phyloP scores from a whole-genome alignment of 2,113 vertebrate species.

The Syngnathus floridae region DNA sequence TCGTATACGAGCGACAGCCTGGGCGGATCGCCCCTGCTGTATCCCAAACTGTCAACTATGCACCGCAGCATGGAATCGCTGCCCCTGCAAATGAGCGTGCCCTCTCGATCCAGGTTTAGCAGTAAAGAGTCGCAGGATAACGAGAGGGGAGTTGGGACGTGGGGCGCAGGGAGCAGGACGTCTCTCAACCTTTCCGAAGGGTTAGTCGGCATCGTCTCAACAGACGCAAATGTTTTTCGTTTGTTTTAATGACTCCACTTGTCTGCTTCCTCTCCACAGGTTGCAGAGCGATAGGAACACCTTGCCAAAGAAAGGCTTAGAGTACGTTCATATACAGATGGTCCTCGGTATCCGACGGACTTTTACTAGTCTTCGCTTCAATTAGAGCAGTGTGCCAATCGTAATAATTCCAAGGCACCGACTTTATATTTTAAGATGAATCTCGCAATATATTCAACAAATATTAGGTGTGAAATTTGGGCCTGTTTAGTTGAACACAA shows the following conservation, averaged over 20 bases:
- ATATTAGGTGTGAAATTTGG: not conserved
- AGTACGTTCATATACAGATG: conserved; percentile 66
- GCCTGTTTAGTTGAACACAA: not conserved
- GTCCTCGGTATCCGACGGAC: not conserved
- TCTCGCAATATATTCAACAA: not conserved
- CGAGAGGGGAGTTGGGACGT: conserved; percentile 57
- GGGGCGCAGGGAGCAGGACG: conserved; percentile 67
- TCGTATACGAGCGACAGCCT: conserved; percentile 84
- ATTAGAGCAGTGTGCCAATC: not conserved
- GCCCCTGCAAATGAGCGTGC: conserved; percentile 90
- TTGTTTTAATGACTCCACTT: not conserved
- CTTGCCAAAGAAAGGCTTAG: conserved; percentile 90
- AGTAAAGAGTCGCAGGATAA: conserved; percentile 45
- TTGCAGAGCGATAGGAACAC: conserved; percentile 86
- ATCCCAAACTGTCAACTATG: conserved; percentile 84
- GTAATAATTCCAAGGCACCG: not conserved
- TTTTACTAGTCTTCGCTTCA: not conserved
- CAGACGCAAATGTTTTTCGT: not conserved
- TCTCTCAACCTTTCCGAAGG: conserved; percentile 64
- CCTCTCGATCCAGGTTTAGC: conserved; percentile 68
- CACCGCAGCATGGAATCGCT: conserved; percentile 97
- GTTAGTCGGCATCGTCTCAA: conserved; percentile 25
- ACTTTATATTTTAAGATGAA: not conserved
- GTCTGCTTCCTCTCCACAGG: conserved; percentile 57
- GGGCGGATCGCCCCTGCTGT: conserved; percentile 81